Evolutionary conservation across 2,888 invertebrate genomes (phyloP).

Genomic region (Troglohyphantes excavatus): DNA sequence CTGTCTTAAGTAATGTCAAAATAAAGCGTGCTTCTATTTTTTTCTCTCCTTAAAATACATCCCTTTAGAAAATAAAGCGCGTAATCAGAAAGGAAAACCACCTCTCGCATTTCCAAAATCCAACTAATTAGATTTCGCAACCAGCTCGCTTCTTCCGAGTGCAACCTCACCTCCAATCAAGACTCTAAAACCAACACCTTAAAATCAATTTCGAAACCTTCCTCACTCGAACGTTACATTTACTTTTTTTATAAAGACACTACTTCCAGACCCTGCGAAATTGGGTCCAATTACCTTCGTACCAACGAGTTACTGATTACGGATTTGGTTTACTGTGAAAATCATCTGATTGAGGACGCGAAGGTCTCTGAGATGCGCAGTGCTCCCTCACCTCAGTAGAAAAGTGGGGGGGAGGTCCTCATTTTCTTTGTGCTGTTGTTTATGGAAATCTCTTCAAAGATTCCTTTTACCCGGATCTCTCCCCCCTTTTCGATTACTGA

Average conservation of each 20-base stretch:
- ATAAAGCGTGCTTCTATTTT: too few species aligned
- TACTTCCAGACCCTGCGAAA: not conserved
- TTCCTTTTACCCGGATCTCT: constrained; percentile 43
- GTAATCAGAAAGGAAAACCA: not conserved
- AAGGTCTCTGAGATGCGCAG: not conserved
- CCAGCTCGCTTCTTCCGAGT: not conserved
- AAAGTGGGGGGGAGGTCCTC: not conserved
- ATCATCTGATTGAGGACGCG: not conserved
- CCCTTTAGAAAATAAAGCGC: not conserved
- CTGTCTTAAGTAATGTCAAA: too few species aligned
- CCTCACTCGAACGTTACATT: not conserved
- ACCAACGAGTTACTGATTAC: constrained; percentile 38
- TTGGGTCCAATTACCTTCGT: constrained; percentile 18
- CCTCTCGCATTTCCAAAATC: not conserved
- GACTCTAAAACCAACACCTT: not conserved
- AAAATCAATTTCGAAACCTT: not conserved
- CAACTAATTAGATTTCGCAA: not conserved
- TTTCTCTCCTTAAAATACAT: too few species aligned
- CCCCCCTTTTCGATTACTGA: constrained; percentile 53
- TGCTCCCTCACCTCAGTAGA: not conserved
- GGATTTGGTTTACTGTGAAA: constrained; percentile 15
- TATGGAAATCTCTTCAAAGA: constrained; percentile 55
- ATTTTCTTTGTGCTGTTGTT: constrained; percentile 27
- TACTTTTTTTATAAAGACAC: not conserved
- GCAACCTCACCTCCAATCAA: not conserved